Evolutionary conservation across 2,797 vertebrate genomes (phyloP).

Genomic region (Pangasius macronema): DNA sequence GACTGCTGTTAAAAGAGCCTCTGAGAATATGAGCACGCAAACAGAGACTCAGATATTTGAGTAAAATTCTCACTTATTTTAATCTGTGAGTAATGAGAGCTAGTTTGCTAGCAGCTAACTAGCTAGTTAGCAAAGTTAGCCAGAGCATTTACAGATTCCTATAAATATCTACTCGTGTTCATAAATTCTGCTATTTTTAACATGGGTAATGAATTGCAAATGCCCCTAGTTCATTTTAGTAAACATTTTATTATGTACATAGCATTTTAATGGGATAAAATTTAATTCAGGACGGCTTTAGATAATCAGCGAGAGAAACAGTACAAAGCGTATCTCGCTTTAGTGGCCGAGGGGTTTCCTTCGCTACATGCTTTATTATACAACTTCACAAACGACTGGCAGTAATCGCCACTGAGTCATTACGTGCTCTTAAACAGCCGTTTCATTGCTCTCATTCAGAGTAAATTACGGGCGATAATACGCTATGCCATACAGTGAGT

Average conservation of each 20-base stretch:
- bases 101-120: background rate
- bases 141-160: background rate
- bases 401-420: background rate
- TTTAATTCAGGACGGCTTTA: background rate
- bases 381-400: background rate
- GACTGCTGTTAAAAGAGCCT: background rate
- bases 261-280: background rate
- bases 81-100: background rate
- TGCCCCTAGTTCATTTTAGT: background rate
- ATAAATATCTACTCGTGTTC: background rate
- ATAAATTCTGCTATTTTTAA: background rate
- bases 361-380: background rate
- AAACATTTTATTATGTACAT: background rate
- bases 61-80: background rate
- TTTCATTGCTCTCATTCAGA: constrained; percentile 11
- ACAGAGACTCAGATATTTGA: background rate
- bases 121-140: background rate
- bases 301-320: background rate
- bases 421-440: constrained; percentile 19
- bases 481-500: background rate
- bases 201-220: background rate
- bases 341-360: background rate
- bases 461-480: background rate
- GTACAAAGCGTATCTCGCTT: too few relatives aligned
- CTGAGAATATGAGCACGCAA: background rate